phyloP scores from a whole-genome alignment of 2,797 vertebrate species.

The Molossus alvarezi region DNA sequence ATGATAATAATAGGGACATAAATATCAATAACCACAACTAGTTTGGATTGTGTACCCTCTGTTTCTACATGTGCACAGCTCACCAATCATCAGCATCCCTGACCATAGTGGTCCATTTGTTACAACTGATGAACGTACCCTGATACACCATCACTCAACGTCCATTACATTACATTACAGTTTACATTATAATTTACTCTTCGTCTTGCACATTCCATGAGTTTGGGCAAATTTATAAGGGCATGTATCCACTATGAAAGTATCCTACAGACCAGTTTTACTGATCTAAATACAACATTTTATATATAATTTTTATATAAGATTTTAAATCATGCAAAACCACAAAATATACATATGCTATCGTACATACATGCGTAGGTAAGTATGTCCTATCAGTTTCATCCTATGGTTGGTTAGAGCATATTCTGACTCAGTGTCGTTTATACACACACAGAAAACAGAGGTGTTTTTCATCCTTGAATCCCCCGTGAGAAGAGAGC shows the following conservation, averaged over 20 bases:
- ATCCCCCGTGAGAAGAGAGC: not conserved
- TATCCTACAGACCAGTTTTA: not conserved
- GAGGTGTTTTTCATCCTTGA: slow-evolving; percentile 12
- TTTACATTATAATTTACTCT: not conserved
- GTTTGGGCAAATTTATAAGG: not conserved
- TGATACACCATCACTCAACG: not conserved
- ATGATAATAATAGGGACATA: not conserved
- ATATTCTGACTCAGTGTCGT: not conserved
- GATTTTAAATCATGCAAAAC: not conserved
- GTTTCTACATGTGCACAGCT: accelerated
- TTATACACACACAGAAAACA: not conserved
- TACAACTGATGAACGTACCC: not conserved
- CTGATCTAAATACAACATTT: not conserved
- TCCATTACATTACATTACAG: not conserved
- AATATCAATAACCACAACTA: not conserved
- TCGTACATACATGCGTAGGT: too few relatives aligned
- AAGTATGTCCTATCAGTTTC: not conserved
- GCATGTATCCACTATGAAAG: not conserved
- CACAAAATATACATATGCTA: not conserved
- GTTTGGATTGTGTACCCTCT: not conserved
- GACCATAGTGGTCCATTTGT: not conserved
- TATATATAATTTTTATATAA: not conserved
- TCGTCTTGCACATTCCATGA: not conserved
- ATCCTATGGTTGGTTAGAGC: not conserved
- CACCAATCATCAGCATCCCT: accelerated